Conservation (phyloP, 2,888 invertebrate genomes). For the Adelognathus sp. region DNA sequence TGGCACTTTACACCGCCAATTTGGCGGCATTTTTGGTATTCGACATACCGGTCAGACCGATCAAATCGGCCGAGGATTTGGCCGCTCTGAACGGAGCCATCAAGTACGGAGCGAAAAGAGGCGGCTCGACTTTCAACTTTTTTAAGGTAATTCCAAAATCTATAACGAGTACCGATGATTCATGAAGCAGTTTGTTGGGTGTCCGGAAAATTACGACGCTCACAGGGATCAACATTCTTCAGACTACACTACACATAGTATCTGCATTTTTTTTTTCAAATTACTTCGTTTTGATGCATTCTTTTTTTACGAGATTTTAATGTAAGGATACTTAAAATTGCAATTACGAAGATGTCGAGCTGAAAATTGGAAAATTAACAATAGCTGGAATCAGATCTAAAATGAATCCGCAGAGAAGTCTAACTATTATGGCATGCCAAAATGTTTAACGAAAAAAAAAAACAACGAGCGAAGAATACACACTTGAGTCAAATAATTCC, state of each 20-base stretch:
- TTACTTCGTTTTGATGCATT: too few relatives aligned
- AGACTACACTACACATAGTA: too few relatives aligned
- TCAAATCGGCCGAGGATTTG: slow-evolving; percentile 92
- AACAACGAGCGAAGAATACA: too few relatives aligned
- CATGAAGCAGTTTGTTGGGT: not conserved
- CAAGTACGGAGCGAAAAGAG: slow-evolving; percentile 91
- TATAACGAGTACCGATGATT: not conserved
- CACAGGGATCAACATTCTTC: not conserved
- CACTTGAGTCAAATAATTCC: slow-evolving; percentile 21
- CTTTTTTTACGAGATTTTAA: too few relatives aligned
- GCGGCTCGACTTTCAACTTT: slow-evolving; percentile 94
- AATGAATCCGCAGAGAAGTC: too few relatives aligned
- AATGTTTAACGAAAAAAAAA: too few relatives aligned
- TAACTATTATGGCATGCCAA: too few relatives aligned
- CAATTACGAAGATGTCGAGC: too few relatives aligned
- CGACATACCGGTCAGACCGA: slow-evolving; percentile 86
- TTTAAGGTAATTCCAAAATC: slow-evolving; percentile 87
- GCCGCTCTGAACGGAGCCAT: slow-evolving; percentile 89
- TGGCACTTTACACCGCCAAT: slow-evolving; percentile 96
- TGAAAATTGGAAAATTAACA: too few relatives aligned
- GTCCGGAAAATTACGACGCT: not conserved
- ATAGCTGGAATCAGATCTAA: too few relatives aligned
- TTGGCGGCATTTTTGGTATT: slow-evolving; percentile 96
- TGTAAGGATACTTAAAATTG: too few relatives aligned
- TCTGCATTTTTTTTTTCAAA: too few relatives aligned